phyloP scores from a whole-genome alignment of 2,797 vertebrate genomes.

The Pampus argenteus region DNA sequence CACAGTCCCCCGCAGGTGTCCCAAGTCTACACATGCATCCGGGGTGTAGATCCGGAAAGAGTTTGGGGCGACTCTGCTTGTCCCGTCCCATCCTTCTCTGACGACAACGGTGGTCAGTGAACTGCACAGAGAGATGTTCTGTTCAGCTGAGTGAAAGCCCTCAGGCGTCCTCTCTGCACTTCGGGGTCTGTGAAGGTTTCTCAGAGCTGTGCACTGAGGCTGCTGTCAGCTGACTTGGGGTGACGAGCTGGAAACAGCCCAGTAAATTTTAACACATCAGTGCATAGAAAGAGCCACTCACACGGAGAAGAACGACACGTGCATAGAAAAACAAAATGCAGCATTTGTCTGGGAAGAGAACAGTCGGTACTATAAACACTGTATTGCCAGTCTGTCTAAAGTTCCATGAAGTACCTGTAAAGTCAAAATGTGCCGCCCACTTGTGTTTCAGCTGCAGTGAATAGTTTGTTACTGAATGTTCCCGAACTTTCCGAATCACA shows the following conservation, averaged over 20 bases:
- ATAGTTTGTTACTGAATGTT: constrained; percentile 17
- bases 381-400: neutral
- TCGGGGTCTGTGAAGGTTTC: constrained; percentile 58
- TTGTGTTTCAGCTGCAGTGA: constrained; percentile 2
- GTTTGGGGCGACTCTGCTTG: constrained; percentile 36
- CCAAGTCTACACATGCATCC: constrained; percentile 53
- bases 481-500: constrained; percentile 27
- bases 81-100: constrained; percentile 54
- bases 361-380: constrained; percentile 5
- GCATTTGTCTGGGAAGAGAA: constrained; percentile 33
- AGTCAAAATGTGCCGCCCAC: constrained; percentile 20
- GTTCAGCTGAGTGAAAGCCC: constrained; percentile 63
- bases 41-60: constrained; percentile 70
- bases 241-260: constrained; percentile 64
- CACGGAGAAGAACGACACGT: constrained; percentile 9
- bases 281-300: constrained; percentile 40
- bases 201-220: constrained; percentile 54
- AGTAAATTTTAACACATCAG: constrained; percentile 58
- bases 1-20: constrained; percentile 81
- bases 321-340: constrained; percentile 10
- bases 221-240: constrained; percentile 61
- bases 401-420: constrained; percentile 35
- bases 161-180: constrained; percentile 48
- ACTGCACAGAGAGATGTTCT: constrained; percentile 63
- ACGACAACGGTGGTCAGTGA: constrained; percentile 60